A percentile compares a stretch with the other conserved stretches of the same genome.
Evolutionary conservation across 2,888 invertebrate species (phyloP).

Genomic region (Meandrusa payeni): DNA sequence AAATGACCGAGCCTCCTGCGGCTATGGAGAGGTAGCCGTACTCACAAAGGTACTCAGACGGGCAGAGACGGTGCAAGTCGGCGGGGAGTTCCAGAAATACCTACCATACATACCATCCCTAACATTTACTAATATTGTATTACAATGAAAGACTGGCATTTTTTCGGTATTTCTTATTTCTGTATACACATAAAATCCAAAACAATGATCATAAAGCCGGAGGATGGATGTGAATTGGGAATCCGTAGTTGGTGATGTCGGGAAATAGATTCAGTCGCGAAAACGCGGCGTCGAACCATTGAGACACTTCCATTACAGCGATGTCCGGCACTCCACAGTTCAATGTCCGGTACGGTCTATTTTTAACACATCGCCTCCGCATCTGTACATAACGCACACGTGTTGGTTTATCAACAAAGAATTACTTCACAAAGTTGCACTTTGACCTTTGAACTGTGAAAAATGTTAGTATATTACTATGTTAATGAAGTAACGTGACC

Average conservation of each 20-base stretch:
- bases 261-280: slow-evolving; percentile 61
- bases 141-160: too few relatives aligned
- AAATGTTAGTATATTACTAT: slow-evolving; percentile 22
- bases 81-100: too few relatives aligned
- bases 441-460: slow-evolving; percentile 34
- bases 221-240: too few relatives aligned
- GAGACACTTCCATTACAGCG: slow-evolving; percentile 71
- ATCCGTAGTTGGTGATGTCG: slow-evolving; percentile 38
- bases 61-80: too few relatives aligned
- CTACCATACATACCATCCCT: too few relatives aligned
- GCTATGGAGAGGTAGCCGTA: too few relatives aligned
- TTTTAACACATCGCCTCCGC: slow-evolving; percentile 54
- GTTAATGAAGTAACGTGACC: slow-evolving; percentile 20
- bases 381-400: slow-evolving; percentile 47
- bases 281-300: slow-evolving; percentile 49
- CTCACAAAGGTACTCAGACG: too few relatives aligned
- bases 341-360: slow-evolving; percentile 75
- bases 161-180: too few relatives aligned
- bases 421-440: slow-evolving; percentile 30
- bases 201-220: too few relatives aligned
- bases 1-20: too few relatives aligned
- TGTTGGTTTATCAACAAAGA: slow-evolving; percentile 50
- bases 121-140: too few relatives aligned
- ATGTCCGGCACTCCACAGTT: slow-evolving; percentile 68
- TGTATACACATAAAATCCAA: too few relatives aligned